Conservation (phyloP, 2,888 invertebrate species). For the Apamea sordens region DNA sequence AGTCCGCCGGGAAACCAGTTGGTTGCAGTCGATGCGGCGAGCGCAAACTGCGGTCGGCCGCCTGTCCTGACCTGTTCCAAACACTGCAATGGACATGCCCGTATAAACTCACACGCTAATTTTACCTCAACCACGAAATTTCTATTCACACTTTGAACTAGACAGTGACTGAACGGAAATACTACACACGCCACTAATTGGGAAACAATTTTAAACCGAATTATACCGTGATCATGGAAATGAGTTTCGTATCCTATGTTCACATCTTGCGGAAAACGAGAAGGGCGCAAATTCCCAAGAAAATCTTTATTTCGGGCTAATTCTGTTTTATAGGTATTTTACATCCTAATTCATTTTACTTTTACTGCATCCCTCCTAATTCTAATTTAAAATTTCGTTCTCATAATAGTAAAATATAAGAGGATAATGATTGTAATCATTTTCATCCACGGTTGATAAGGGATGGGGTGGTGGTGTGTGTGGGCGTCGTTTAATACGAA, state of each 20-base stretch:
- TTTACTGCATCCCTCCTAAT: constrained; percentile 67
- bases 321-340: constrained; percentile 69
- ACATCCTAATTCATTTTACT: constrained; percentile 66
- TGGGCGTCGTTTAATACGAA: constrained; percentile 75
- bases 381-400: constrained; percentile 66
- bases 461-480: constrained; percentile 67
- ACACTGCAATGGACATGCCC: constrained; percentile 84
- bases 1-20: constrained; percentile 81
- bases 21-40: constrained; percentile 83
- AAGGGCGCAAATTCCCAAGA: constrained; percentile 53
- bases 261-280: constrained; percentile 62
- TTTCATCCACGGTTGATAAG: constrained; percentile 73
- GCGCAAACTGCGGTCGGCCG: constrained; percentile 84
- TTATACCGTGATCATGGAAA: constrained; percentile 55
- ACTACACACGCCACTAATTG: constrained; percentile 44
- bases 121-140: constrained; percentile 81
- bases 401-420: constrained; percentile 66
- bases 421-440: constrained; percentile 63
- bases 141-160: constrained; percentile 76
- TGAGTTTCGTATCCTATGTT: constrained; percentile 50
- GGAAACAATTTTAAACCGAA: constrained; percentile 58
- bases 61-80: constrained; percentile 82
- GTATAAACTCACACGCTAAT: constrained; percentile 85
- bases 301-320: constrained; percentile 66
- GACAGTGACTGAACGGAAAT: constrained; percentile 61